Conservation (phyloP, 2,888 invertebrate species). For the Lydus trimaculatus region DNA sequence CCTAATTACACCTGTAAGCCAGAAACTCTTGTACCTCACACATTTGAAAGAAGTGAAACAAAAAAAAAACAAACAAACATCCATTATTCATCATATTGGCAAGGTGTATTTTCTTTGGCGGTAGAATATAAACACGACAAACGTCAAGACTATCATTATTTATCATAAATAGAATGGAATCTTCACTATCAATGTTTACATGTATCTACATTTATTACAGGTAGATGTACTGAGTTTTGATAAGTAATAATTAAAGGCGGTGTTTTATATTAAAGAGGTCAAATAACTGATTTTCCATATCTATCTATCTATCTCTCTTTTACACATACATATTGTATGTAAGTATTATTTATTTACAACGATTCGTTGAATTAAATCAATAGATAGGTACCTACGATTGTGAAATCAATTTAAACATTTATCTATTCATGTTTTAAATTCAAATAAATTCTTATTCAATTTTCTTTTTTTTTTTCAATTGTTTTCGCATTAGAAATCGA, state of each 20-base stretch:
- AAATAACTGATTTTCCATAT: conserved; percentile 2
- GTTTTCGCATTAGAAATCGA: not conserved
- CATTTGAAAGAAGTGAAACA: not conserved
- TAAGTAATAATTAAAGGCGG: not conserved
- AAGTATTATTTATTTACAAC: not conserved
- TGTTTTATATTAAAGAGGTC: conserved; percentile 2
- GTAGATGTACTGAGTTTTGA: not conserved
- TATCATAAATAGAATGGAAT: not conserved
- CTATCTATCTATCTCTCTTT: not conserved
- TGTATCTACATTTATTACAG: not conserved
- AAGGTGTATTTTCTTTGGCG: conserved; percentile 1
- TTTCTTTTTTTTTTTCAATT: not conserved
- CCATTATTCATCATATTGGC: conserved; percentile 1
- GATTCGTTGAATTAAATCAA: conserved; percentile 3
- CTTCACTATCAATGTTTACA: not conserved
- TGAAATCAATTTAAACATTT: conserved; percentile 10
- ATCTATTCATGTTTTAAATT: not conserved
- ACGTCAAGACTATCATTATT: not conserved
- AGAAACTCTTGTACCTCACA: not conserved
- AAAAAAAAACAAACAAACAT: not conserved
- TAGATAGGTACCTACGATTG: no score
- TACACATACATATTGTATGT: no score
- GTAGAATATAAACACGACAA: not conserved
- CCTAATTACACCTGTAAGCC: not conserved
- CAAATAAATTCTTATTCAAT: not conserved